These are phyloP conservation scores for Micrasema minimum DNA, from an alignment of 1,140 invertebrate species.

Conservation along the genomic window DNA sequence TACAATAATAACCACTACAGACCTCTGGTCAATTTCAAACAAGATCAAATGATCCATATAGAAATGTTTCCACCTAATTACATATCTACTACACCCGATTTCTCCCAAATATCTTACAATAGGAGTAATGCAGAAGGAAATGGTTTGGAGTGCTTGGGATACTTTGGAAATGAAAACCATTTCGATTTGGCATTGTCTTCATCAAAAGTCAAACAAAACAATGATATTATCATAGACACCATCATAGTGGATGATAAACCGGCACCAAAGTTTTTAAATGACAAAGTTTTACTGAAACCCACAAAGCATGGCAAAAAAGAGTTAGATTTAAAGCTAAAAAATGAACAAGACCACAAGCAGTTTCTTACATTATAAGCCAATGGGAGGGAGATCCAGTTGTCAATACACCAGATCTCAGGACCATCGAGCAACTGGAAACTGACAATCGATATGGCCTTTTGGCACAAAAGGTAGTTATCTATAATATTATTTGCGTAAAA, in stretches of 20 bases:
- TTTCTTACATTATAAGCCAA: not conserved
- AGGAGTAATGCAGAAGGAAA: not conserved
- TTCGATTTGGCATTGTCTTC: constrained; percentile 17
- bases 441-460: constrained; percentile 1
- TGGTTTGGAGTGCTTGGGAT: not conserved
- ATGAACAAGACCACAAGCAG: constrained; percentile 19
- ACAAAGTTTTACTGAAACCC: not conserved
- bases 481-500: too few relatives aligned
- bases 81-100: too few relatives aligned
- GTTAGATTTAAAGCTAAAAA: constrained; percentile 5
- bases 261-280: not conserved
- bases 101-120: too few relatives aligned
- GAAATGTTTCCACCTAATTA: too few relatives aligned
- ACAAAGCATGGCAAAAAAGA: not conserved
- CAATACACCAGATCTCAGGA: constrained; percentile 41
- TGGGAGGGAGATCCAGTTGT: constrained; percentile 20
- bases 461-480: too few relatives aligned
- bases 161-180: constrained; percentile 21
- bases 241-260: constrained; percentile 20
- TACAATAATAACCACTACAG: not conserved
- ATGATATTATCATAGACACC: constrained; percentile 36
- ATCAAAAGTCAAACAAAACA: constrained; percentile 35
- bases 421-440: constrained; percentile 46
- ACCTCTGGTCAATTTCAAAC: too few relatives aligned
- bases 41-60: too few relatives aligned